Evolutionary conservation across 2,888 invertebrate species (phyloP).

Genomic region (Mythimna vitellina): DNA sequence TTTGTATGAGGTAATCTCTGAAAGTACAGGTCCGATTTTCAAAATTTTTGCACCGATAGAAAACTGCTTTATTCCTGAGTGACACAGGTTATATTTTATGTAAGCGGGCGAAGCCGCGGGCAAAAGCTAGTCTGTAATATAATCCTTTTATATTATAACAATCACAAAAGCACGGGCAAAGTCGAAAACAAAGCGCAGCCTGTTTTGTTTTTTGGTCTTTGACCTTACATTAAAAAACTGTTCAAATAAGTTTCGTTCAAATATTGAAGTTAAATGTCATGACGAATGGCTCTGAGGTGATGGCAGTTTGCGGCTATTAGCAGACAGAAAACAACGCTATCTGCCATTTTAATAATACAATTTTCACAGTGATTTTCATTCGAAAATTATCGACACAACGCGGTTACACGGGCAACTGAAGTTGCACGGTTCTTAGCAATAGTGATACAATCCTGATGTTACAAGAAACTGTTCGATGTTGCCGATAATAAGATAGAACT

Average conservation of each 20-base stretch:
- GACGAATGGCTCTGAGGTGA: not conserved
- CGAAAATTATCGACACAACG: not conserved
- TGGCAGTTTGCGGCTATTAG: conserved; percentile 7
- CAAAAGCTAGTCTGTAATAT: no score
- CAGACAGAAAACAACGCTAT: conserved; percentile 4
- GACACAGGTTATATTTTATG: no score
- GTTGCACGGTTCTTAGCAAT: no score
- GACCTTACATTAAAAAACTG: conserved; percentile 27
- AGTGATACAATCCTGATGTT: not conserved
- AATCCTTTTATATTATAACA: not conserved
- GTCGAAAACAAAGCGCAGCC: not conserved
- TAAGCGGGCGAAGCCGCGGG: no score
- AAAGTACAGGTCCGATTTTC: no score
- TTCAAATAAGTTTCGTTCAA: conserved; percentile 25
- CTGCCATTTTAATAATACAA: not conserved
- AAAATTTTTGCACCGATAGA: no score
- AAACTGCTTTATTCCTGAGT: no score
- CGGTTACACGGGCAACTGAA: not conserved
- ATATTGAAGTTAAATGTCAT: conserved; percentile 24
- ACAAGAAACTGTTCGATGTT: not conserved
- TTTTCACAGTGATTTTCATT: conserved; percentile 15
- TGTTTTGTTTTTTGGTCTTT: not conserved
- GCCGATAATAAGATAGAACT: not conserved
- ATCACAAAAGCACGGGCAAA: not conserved
- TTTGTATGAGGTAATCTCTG: no score